A percentile compares a stretch with the other conserved stretches of the same genome.
Evolutionary conservation across 2,888 invertebrate genomes (phyloP).

Genomic region (Phania funesta): DNA sequence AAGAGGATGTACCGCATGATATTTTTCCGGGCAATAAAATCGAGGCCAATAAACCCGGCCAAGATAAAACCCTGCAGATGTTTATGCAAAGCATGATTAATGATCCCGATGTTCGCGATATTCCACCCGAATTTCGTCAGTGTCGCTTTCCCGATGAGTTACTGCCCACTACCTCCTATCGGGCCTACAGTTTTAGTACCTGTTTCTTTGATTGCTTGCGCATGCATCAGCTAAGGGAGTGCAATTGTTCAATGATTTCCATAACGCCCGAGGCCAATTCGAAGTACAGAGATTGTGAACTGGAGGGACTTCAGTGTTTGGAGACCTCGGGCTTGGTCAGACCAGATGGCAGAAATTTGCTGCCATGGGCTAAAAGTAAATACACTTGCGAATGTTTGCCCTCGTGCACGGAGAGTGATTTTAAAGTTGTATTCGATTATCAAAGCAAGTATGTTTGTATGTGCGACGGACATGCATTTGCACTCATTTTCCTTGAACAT

Average conservation of each 20-base stretch:
- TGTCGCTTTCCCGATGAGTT: constrained; percentile 86
- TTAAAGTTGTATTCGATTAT: constrained; percentile 80
- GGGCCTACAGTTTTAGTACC: constrained; percentile 86
- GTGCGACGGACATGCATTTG: too few relatives aligned
- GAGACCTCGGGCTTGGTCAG: constrained; percentile 73
- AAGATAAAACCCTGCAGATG: constrained; percentile 75
- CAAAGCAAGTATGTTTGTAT: constrained; percentile 67
- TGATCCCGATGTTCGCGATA: constrained; percentile 83
- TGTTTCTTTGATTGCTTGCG: constrained; percentile 87
- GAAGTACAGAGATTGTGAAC: constrained; percentile 81
- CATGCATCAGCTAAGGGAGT: constrained; percentile 82
- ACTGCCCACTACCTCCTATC: constrained; percentile 82
- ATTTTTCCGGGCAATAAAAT: constrained; percentile 69
- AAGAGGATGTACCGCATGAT: constrained; percentile 77
- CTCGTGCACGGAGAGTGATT: constrained; percentile 86
- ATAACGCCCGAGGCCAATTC: constrained; percentile 82
- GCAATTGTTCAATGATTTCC: constrained; percentile 85
- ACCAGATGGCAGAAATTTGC: constrained; percentile 81
- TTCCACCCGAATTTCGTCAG: constrained; percentile 83
- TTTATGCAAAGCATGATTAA: constrained; percentile 84
- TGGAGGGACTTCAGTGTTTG: constrained; percentile 84
- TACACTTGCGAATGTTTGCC: constrained; percentile 84
- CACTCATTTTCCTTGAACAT: neutral
- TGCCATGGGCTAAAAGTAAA: constrained; percentile 69
- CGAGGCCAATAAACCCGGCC: constrained; percentile 49